Evolutionary conservation across 2,888 invertebrate genomes (phyloP), one percentile per base, ranked within the genome.

Genomic region (Conops quadrifasciatus): DNA sequence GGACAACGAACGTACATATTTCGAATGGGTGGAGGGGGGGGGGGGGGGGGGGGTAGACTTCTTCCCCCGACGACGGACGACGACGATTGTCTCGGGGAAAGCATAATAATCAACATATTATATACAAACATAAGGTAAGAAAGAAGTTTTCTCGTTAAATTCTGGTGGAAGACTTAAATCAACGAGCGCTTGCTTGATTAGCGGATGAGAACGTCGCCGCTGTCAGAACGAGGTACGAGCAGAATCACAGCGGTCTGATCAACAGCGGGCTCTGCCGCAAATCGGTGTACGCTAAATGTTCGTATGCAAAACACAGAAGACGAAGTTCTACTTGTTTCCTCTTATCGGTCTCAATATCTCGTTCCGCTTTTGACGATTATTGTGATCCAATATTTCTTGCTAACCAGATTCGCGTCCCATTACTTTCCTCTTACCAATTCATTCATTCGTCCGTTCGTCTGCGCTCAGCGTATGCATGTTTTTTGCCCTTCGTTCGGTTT

Each of bases 161-260:
- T 36, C 36, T 36, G 36, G 36, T 36, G 36, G 36, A 19, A 19
- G 62, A 62, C 43, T 62, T 62, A 36, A 19, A 36, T 62, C 43
- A 36, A 36, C 26, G 28, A 45, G 80, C 79, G 78, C 76, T 79
- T 78, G 78, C 80, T 81, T 81, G 81, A 81, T 81, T 80, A 80
- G 79, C 81, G 81, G 80, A 81, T 81, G 81, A 77, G 78, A 79
- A 80, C 80, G 80, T 81, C 81, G 78, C 69, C 73, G 77, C 56
- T 75, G 74, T 77, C 79, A 79, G 75, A 76, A 77, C n/a, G n/a
- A 78, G 78, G 36, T 36, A 4, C 9, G 36, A 36, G 9, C 9
- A n/a, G n/a, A n/a, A n/a, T 75, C 75, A 80, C 78, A 79, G 80
- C 77, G 75, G 79, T 76, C 76, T 75, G 71, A 77, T 78, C 69